Conservation (phyloP, 53 echinoderm and acorn worm species). For the Mesocentrotus franciscanus region DNA sequence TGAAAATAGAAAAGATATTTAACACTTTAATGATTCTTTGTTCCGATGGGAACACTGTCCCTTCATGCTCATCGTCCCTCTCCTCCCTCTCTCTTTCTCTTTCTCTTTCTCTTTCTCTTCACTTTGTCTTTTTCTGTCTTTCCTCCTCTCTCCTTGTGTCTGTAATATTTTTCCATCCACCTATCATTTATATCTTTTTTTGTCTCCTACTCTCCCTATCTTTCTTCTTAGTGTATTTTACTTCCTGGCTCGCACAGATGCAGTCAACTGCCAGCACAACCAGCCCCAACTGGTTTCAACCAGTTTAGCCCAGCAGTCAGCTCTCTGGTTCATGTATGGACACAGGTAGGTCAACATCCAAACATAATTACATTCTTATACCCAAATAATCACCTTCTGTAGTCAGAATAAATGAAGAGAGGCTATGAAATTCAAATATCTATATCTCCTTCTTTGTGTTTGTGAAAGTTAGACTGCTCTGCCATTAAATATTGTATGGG, state of each 20-base stretch:
- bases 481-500: too few relatives aligned
- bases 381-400: too few relatives aligned
- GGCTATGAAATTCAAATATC: too few relatives aligned
- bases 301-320: constrained; percentile 91
- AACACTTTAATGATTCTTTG: too few relatives aligned
- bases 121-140: not conserved
- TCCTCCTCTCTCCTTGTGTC: not conserved
- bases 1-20: too few relatives aligned
- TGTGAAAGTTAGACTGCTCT: too few relatives aligned
- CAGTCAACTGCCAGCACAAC: constrained; percentile 94
- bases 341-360: constrained; percentile 74
- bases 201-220: not conserved
- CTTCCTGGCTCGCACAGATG: constrained; percentile 88
- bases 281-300: constrained; percentile 92
- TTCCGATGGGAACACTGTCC: not conserved
- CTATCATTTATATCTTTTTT: not conserved
- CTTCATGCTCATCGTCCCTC: not conserved
- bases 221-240: constrained; percentile 79
- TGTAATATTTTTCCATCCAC: not conserved
- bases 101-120: not conserved
- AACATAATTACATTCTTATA: not conserved
- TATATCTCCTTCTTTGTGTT: too few relatives aligned
- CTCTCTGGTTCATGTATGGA: constrained; percentile 96
- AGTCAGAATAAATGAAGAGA: too few relatives aligned
- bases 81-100: not conserved